Evolutionary conservation across 2,888 invertebrate genomes (phyloP), one percentile per base, ranked within the genome.

Genomic region (Cyaniris semiargus): DNA sequence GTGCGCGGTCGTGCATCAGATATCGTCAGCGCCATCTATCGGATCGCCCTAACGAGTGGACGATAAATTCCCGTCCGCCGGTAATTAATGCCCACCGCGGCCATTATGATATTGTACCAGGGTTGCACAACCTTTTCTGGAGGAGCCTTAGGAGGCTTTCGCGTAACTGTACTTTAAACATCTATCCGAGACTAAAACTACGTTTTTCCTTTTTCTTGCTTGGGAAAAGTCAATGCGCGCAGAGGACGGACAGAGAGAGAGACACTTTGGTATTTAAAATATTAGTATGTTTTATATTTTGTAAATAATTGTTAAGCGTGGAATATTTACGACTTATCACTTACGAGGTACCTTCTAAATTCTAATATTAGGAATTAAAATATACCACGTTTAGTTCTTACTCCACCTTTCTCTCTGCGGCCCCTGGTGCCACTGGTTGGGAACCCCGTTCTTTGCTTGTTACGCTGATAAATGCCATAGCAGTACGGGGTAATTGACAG

Each of bases 21-120:
- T 93, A 92, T 84, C 78, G 83, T 84, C 86, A 84, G 84, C 88
- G 89, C 90, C 90, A 91, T 91, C 92, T 91, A 90, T 89, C 72
- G 72, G 60, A 60, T 60, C 60, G 60, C 23, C 58, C 60, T 60
- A 60, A 60, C 60, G 60, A 60, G 60, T 60, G 21, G 60, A 60
- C 60, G 60, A 60, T 60, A 60, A 60, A 60, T 60, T 23, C 23
- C 60, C 23, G 60, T 60, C 23, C 60, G 60, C 60, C 60, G 23
- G 60, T 60, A 60, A 60, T 60, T 60, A 60, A 60, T 60, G 60
- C 60, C 60, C 23, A 23, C 60, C 60, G 60, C 60, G 60, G 60
- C 60, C 60, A 60, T 60, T 60, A 60, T 60, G 60, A 60, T 60
- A 23, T 60, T 60, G 23, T 60, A 60, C 21, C 53, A 53, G 53